Base-by-base conservation (phyloP, 2,113 vertebrate species). In the Gulo gulo region DNA sequence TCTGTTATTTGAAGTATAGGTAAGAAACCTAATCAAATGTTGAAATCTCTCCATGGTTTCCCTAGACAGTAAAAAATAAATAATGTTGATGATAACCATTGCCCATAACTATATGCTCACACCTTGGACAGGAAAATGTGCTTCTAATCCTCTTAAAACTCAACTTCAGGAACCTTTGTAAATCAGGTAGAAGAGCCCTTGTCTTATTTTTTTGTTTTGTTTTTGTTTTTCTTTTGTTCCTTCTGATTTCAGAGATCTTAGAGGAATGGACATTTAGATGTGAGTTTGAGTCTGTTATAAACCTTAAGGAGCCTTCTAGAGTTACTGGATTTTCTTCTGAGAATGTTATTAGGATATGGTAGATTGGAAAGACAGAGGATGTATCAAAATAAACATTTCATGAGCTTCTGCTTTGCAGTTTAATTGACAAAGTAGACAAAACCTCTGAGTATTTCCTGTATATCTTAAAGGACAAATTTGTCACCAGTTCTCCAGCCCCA, bases 361-460 rank as follows among this genome's bases (percentile, higher is more conserved):
- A 4, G 52, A 69, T 55, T 92, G 83, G 59, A 47, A 95, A 97
- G 94, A 69, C 71, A 23, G 67, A 95, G 97, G 96, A 96, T 96
- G 55, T 95, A 94, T 83, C 87, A 95, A 84, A 97, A 97, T 98
- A 97, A 97, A 98, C 92, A 98, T 88, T 96, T 88, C 67, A 69
- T 63, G 90, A 97, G 85, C 67, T 88, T 97, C 94, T 95, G 91
- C 96, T 87, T 93, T 82, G 92, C 87, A 88, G 61, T 96, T 96
- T 95, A 92, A 96, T 85, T 97, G 96, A 92, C 94, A 86, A 94
- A 97, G 92, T 67, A 97, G 97, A 88, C 93, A 97, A 91, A 97
- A 96, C 85, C 59, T 97, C 94, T 67, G 36, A 97, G 90, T 92
- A 95, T 98, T 97, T 97, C 96, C 97, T 98, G 97, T 97, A 11